Conservation (phyloP, 2,113 vertebrate species). For the Odobenus rosmarus region DNA sequence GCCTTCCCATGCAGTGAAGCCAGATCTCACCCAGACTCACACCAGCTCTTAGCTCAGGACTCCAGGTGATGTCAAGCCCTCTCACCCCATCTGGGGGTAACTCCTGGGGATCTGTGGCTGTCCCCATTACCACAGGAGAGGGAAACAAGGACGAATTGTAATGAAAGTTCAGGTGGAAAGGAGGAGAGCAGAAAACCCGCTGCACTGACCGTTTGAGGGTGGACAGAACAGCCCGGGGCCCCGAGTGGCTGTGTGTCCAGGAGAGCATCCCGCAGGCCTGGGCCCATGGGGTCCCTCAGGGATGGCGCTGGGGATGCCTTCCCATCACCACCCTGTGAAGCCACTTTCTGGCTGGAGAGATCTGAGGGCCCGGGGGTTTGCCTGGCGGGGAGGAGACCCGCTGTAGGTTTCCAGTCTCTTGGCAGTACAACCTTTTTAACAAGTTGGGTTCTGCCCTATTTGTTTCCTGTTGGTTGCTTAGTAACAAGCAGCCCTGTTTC, state of each 20-base stretch:
- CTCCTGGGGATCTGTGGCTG: background rate
- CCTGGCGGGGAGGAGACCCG: no score
- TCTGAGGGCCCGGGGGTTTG: background rate
- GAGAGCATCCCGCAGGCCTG: background rate
- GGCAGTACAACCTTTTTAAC: background rate
- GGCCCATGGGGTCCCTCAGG: background rate
- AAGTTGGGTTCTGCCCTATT: background rate
- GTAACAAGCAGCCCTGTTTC: no score
- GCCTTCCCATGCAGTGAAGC: background rate
- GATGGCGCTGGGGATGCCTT: background rate
- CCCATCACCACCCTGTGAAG: rapidly evolving
- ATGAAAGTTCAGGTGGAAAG: background rate
- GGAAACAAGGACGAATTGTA: no score
- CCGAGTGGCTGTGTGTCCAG: background rate
- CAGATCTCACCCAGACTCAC: background rate
- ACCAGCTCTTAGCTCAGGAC: background rate
- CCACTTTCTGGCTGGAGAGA: background rate
- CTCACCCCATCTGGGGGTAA: no score
- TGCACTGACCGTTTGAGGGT: rapidly evolving
- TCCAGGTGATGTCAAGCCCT: background rate
- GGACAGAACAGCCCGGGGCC: background rate
- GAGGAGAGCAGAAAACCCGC: no score
- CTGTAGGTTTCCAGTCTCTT: no score
- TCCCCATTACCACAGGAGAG: rapidly evolving
- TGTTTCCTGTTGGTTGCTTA: background rate